A percentile compares a stretch with the other conserved stretches of the same genome.
Conservation (phyloP, 2,888 invertebrate genomes). For the Helobdella robusta region DNA sequence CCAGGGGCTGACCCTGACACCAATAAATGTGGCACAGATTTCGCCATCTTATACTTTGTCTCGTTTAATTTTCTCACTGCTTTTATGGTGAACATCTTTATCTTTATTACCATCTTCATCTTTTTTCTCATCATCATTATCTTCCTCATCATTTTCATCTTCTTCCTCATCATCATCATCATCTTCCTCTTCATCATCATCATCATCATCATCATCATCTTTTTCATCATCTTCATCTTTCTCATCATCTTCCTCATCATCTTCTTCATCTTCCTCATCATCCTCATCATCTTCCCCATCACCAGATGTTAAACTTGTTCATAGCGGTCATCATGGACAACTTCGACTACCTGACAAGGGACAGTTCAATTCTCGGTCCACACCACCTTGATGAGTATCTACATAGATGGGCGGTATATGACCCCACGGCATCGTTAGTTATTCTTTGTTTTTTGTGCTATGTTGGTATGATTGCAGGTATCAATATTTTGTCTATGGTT, state of each 20-base stretch:
- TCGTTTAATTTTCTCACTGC: conserved; percentile 99
- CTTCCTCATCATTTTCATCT: not conserved
- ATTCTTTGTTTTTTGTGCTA: not conserved
- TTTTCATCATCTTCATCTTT: not conserved
- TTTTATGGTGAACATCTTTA: conserved; percentile 69
- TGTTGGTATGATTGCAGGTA: not conserved
- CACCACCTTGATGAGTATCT: conserved; percentile 99
- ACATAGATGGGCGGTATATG: conserved; percentile 99
- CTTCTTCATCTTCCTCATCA: not conserved
- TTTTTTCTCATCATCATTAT: not conserved
- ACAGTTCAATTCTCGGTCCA: conserved; percentile 97
- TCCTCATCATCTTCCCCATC: not conserved
- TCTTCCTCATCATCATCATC: conserved; percentile 2
- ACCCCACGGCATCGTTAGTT: conserved; percentile 87
- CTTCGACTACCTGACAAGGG: conserved; percentile 97
- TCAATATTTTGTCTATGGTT: not conserved
- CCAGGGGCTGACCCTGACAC: not conserved
- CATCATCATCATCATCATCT: conserved; percentile 43
- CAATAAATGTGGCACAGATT: conserved; percentile 82
- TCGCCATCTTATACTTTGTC: conserved; percentile 66
- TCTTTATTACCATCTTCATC: not conserved
- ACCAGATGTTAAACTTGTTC: conserved; percentile 97
- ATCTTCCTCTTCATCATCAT: not conserved
- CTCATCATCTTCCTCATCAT: not conserved
- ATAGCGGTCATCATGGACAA: conserved; percentile 99